Base-by-base conservation (phyloP, 2,797 vertebrate genomes). In the Diplodus sargus region DNA sequence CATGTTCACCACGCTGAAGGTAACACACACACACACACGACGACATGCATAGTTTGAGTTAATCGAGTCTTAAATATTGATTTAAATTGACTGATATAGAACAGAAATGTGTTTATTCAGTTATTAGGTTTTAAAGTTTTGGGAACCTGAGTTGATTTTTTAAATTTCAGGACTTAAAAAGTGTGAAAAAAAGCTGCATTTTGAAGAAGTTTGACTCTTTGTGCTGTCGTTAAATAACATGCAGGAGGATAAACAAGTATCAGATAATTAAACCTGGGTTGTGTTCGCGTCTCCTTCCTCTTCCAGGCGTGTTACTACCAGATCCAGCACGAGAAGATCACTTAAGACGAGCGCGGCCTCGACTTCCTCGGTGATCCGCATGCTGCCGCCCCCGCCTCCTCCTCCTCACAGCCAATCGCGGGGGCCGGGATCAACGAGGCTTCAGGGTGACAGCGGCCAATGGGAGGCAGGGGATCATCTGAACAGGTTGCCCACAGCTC, bases 1-100 rank as follows among this genome's bases (percentile, higher is more conserved):
- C 93, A 99, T 99, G 98, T 99, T 99, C 90, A 99, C 98, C 61
- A 99, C 98, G 2, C 91, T 99, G 34, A 99, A 99, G 96, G 98
- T 97, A 79, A 71, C 13, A 47, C 65, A 30, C 16, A 71, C 13
- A 47, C 65, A 30, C 16, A 18, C 43, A 64, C 30, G 3, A 11
- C 18, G 0, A 4, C 43, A 15, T 1, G 5, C 12, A 45, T 15
- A 16, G 4, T 16, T 45, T 25, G 25, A 25, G 25, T 25, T 25
- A 25, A 25, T 25, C 25, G 25, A 25, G 25, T 25, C 25, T 25
- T 25, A 25, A 25, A 25, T 25, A 25, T 25, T 25, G 25, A 25
- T 25, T 25, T 25, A 25, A 25, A 25, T 25, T 25, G 25, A 25
- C 3, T 25, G 25, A 25, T 25, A 25, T 25, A 25, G 25, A 25